phyloP scores from a whole-genome alignment of 2,888 invertebrate species.

The Parnassius apollo region DNA sequence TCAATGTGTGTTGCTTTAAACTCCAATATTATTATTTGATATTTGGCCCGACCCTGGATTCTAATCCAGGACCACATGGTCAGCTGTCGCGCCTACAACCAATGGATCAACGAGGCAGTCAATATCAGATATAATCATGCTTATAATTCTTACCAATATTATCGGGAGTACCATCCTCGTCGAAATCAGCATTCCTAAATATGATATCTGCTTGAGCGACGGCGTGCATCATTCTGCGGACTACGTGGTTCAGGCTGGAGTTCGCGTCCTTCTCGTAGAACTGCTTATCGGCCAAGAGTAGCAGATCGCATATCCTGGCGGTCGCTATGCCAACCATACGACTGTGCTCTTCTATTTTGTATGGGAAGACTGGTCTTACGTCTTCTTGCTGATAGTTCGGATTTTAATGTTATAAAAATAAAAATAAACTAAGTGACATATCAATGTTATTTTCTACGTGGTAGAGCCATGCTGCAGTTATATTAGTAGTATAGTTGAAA shows the following conservation, averaged over 20 bases:
- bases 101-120: too few species aligned
- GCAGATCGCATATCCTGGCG: conserved; percentile 68
- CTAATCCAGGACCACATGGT: too few species aligned
- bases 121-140: too few species aligned
- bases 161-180: conserved; percentile 76
- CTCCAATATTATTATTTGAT: too few species aligned
- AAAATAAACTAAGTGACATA: too few species aligned
- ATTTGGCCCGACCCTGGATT: too few species aligned
- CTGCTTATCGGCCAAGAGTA: conserved; percentile 72
- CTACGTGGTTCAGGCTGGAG: conserved; percentile 65
- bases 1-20: too few species aligned
- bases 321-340: conserved; percentile 49
- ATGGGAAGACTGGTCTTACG: conserved; percentile 43
- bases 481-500: too few species aligned
- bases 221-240: conserved; percentile 69
- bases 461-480: too few species aligned
- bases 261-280: conserved; percentile 71
- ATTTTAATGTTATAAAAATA: neutral
- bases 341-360: conserved; percentile 47
- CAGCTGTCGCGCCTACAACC: too few species aligned
- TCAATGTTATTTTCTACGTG: too few species aligned
- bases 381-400: conserved; percentile 16
- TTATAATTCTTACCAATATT: conserved; percentile 61
- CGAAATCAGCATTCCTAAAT: conserved; percentile 78
- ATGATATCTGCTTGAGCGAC: conserved; percentile 77